Percentiles rank a stretch among this genome's conserved stretches.
Evolutionary conservation across 2,888 invertebrate genomes (phyloP).

Genomic region (Laspeyria flexula): DNA sequence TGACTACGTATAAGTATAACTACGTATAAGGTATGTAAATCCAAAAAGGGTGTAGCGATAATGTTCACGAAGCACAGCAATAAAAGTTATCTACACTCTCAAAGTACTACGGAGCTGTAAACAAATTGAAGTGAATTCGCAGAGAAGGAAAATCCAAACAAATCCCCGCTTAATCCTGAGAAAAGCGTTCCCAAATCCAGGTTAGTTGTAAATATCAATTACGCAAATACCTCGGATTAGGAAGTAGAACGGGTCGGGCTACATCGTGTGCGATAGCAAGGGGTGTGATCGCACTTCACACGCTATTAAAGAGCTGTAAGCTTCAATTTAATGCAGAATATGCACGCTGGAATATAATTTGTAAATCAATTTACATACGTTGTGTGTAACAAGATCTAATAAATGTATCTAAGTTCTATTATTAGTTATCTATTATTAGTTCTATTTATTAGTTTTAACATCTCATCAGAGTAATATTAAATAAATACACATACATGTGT

Average conservation of each 20-base stretch:
- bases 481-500: too few species aligned
- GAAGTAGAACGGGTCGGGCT: conserved; percentile 57
- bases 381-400: too few species aligned
- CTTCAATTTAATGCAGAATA: conserved; percentile 1
- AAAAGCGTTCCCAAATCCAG: conserved; percentile 78
- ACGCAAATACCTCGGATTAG: conserved; percentile 79
- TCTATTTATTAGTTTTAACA: too few species aligned
- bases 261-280: conserved; percentile 45
- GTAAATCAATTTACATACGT: background rate
- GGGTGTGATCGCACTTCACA: conserved; percentile 47
- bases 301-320: conserved; percentile 21
- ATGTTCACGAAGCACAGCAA: conserved; percentile 38
- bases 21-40: background rate
- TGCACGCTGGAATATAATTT: background rate
- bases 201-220: conserved; percentile 86
- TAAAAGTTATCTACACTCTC: conserved; percentile 62
- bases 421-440: too few species aligned
- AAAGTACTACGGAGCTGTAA: conserved; percentile 57
- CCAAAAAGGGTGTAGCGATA: conserved; percentile 44
- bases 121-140: conserved; percentile 78
- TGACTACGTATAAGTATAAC: too few species aligned
- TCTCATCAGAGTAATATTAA: too few species aligned
- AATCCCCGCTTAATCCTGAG: conserved; percentile 77
- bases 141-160: conserved; percentile 75
- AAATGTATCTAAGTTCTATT: too few species aligned